Base-by-base conservation (phyloP, 2,888 invertebrate genomes). In the Dioctria rufipes region DNA sequence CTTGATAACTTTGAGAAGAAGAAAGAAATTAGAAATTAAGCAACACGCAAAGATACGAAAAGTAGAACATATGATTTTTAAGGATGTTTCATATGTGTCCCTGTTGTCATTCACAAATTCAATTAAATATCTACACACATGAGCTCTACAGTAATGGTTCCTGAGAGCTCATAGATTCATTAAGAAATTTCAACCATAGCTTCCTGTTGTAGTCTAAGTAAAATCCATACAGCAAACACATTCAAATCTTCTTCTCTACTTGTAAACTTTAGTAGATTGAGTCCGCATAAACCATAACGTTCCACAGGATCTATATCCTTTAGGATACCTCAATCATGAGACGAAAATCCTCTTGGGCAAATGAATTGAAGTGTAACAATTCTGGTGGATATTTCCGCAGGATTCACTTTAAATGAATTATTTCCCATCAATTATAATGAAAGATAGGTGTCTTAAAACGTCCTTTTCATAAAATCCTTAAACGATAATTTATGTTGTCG, bases 361-460 rank as follows among this genome's bases (percentile, higher is more conserved):
- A 78, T 78, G 66, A 78, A 78, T 78, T 66, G 66, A 78, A 78
- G 66, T 66, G 78, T 49, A 78, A 78, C 78, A 63, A 78, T 78
- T 77, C 63, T 67, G 79, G 66, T 66, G 67, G 67, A 79, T 79
- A 79, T 79, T 79, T 67, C 79, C 67, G 67, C 67, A 58, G 66
- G 73, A 79, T 81, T 82, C 81, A 63, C 79, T 83, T 82, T 83
- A 81, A 83, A 83, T 81, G 81, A 83, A 83, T 83, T 81, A 83
- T 81, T 81, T 83, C 81, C 73, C 83, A 83, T 83, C 83, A 83
- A 83, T 83, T 83, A 83, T 83, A 83, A 83, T 83, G 83, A 83
- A 83, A 81, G 83, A 83, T 83, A 83, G 83, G 83, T 83, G 81
- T 83, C 83, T 83, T 83, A 83, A 83, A 80, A 83, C 77, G 81